phyloP scores from a whole-genome alignment of 2,113 vertebrate genomes.

The Sula dactylatra region DNA sequence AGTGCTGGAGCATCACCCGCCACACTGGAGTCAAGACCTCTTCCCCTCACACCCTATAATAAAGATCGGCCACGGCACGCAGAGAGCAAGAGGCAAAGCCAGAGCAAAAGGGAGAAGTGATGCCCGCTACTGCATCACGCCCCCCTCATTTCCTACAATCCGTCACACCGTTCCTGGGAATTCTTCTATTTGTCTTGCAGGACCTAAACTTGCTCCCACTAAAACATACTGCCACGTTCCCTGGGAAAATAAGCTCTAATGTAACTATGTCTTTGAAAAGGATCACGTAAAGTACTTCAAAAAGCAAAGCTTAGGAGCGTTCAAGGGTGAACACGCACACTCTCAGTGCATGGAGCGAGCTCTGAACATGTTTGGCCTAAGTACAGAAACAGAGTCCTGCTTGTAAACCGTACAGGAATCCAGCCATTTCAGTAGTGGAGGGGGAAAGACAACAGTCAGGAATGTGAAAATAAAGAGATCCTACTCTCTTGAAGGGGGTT shows the following conservation, averaged over 20 bases:
- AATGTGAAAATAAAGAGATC: background rate
- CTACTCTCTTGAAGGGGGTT: background rate
- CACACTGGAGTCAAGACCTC: background rate
- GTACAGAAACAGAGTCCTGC: background rate
- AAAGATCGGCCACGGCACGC: accelerated
- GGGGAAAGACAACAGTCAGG: background rate
- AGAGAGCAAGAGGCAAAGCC: too few species aligned
- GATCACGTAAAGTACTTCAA: accelerated
- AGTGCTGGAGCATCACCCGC: too few species aligned
- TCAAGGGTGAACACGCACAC: background rate
- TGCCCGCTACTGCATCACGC: background rate
- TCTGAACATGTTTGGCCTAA: background rate
- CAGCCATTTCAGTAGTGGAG: accelerated
- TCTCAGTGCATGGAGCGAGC: accelerated
- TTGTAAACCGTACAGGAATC: background rate
- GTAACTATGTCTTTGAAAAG: accelerated
- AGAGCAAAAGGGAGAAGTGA: background rate
- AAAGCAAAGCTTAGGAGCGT: background rate
- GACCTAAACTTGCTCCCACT: background rate
- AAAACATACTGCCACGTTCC: too few species aligned
- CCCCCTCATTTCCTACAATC: background rate
- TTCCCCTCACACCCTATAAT: too few species aligned
- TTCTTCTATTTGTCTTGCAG: background rate
- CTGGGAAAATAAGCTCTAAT: too few species aligned
- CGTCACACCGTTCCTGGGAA: background rate